A percentile compares a stretch with the other conserved stretches of the same genome.
Evolutionary conservation across 2,888 invertebrate species (phyloP).

Genomic region (Teleiodes luculella): DNA sequence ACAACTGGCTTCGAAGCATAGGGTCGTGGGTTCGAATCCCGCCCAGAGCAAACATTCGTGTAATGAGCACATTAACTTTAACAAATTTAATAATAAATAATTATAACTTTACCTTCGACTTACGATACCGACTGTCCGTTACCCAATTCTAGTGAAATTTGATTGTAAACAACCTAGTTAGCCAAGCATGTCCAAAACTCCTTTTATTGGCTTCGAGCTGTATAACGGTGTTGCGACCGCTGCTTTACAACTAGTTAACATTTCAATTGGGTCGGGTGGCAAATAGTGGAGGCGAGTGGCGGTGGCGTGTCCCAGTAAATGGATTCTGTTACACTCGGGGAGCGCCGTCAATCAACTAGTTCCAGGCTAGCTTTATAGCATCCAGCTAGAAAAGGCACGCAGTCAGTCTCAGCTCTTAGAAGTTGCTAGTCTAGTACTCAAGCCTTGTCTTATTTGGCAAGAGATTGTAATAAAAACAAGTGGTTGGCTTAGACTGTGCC

Average conservation of each 20-base stretch:
- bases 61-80: no score
- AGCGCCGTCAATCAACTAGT: slow-evolving; percentile 44
- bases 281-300: slow-evolving; percentile 46
- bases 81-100: no score
- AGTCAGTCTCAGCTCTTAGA: not conserved
- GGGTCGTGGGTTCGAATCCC: no score
- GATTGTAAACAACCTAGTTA: no score
- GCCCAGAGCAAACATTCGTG: no score
- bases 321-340: slow-evolving; percentile 50
- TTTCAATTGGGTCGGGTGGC: slow-evolving; percentile 49
- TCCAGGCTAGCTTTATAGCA: slow-evolving; percentile 17
- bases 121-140: no score
- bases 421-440: not conserved
- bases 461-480: no score
- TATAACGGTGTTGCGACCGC: not conserved
- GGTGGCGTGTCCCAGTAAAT: slow-evolving; percentile 59
- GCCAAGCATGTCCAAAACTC: not conserved
- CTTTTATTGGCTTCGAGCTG: not conserved
- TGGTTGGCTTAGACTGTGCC: no score
- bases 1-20: no score
- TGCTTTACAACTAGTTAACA: slow-evolving; percentile 31
- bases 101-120: no score
- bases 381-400: slow-evolving; percentile 16
- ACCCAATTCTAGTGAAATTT: no score
- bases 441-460: no score